phyloP scores from a whole-genome alignment of 2,888 invertebrate genomes.

The Meganola albula region DNA sequence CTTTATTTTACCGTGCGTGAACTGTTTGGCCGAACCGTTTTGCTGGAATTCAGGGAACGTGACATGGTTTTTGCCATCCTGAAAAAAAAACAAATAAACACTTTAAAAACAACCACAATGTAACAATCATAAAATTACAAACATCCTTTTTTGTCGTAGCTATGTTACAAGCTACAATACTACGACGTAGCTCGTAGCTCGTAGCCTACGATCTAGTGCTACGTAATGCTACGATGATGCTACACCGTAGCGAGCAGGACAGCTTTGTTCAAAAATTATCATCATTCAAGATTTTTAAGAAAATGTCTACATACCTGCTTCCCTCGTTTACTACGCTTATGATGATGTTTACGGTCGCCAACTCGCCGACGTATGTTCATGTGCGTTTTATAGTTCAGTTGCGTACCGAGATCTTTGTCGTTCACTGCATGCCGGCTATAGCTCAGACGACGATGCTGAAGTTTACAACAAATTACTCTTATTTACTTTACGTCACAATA shows the following conservation, averaged over 20 bases:
- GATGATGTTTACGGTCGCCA: slow-evolving; percentile 89
- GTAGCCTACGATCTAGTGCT: background rate
- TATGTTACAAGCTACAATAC: no score
- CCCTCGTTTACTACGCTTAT: slow-evolving; percentile 90
- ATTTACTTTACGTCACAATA: background rate
- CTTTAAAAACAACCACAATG: no score
- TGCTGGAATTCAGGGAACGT: slow-evolving; percentile 94
- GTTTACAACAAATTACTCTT: slow-evolving; percentile 1
- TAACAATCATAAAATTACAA: no score
- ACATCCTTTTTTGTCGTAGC: no score
- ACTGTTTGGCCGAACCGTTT: slow-evolving; percentile 91
- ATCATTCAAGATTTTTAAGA: no score
- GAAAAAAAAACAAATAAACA: slow-evolving; percentile 45
- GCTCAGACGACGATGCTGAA: slow-evolving; percentile 90
- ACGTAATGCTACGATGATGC: no score
- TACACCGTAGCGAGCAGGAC: background rate
- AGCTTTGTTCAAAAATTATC: no score
- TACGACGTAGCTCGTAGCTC: background rate
- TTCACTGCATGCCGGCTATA: slow-evolving; percentile 95
- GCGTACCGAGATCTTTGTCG: slow-evolving; percentile 90
- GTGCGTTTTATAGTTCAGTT: slow-evolving; percentile 92
- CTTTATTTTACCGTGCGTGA: slow-evolving; percentile 90
- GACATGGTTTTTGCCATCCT: slow-evolving; percentile 93
- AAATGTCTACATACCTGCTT: slow-evolving; percentile 79
- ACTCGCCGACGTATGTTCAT: slow-evolving; percentile 93